Percentiles rank a stretch among this genome's conserved stretches.
Conservation (phyloP, 2,888 invertebrate species). For the Graphium colonna region DNA sequence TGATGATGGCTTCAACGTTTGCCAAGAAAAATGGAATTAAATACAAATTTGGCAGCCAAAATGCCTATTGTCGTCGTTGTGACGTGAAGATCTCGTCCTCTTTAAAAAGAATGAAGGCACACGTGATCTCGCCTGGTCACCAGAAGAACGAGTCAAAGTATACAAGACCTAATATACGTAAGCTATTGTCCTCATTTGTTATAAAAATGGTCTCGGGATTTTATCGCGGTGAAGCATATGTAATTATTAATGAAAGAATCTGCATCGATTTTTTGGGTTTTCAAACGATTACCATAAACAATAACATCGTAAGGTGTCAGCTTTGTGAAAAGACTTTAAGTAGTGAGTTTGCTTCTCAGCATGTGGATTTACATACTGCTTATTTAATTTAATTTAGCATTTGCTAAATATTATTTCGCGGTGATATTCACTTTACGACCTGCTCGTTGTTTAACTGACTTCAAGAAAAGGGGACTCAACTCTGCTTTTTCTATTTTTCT, state of each 20-base stretch:
- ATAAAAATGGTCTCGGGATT: too few species aligned
- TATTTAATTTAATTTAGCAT: too few species aligned
- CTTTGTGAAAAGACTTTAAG: conserved; percentile 26
- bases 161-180: conserved; percentile 32
- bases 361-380: too few species aligned
- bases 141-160: conserved; percentile 27
- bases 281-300: conserved; percentile 27
- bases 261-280: conserved; percentile 33
- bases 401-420: too few species aligned
- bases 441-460: too few species aligned
- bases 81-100: conserved; percentile 34
- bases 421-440: too few species aligned
- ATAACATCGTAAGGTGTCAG: conserved; percentile 32
- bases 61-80: conserved; percentile 37
- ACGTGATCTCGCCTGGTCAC: conserved; percentile 27
- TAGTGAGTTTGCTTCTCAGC: too few species aligned
- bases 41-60: conserved; percentile 30
- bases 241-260: conserved; percentile 37
- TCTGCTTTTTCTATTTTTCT: too few species aligned
- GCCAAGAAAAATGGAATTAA: conserved; percentile 35
- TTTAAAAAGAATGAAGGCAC: conserved; percentile 40
- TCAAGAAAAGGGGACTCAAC: too few species aligned
- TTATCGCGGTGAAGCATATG: neutral
- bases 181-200: too few species aligned
- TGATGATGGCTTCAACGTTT: conserved; percentile 24